These are phyloP conservation scores for Orycteropus afer DNA, from an alignment of 2,113 vertebrate genomes.

Conservation along the genomic window DNA sequence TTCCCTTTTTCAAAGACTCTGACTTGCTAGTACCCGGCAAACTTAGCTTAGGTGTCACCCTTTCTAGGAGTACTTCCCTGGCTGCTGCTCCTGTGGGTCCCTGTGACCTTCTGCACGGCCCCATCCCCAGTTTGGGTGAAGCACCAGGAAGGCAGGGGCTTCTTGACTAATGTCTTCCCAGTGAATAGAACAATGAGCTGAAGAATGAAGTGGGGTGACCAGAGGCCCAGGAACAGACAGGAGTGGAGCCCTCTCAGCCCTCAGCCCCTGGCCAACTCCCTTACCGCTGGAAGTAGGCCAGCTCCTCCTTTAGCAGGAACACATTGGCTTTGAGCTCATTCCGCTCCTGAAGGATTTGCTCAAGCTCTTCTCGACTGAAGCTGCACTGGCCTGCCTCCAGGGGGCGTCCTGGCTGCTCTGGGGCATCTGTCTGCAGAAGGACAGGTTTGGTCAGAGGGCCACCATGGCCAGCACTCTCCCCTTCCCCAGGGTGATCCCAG, in stretches of 20 bases:
- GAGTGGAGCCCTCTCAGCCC: not conserved
- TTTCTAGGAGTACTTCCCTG: not conserved
- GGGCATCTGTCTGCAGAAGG: not conserved
- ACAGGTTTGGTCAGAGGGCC: not conserved
- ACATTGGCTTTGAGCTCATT: constrained; percentile 97
- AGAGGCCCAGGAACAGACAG: constrained; percentile 44
- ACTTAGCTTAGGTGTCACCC: not conserved
- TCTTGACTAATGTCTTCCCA: not conserved
- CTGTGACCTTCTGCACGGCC: not conserved
- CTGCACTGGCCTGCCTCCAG: constrained; percentile 68
- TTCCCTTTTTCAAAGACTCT: not conserved
- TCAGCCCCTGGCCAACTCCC: not conserved
- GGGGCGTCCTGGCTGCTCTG: not conserved
- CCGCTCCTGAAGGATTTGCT: constrained; percentile 95
- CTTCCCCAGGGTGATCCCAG: not conserved
- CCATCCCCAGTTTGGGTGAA: not conserved
- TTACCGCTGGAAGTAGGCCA: constrained; percentile 96
- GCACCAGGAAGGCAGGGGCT: not conserved
- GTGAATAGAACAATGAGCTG: not conserved
- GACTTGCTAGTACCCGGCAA: not conserved
- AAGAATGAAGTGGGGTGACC: not conserved
- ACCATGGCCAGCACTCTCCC: not conserved
- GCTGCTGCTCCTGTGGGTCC: not conserved
- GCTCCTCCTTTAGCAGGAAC: constrained; percentile 96
- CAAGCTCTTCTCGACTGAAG: constrained; percentile 94